Percentiles rank a stretch among this genome's conserved stretches.
These are phyloP conservation scores for Mallotus villosus DNA, from an alignment of 2,797 vertebrate species.

Conservation along the genomic window DNA sequence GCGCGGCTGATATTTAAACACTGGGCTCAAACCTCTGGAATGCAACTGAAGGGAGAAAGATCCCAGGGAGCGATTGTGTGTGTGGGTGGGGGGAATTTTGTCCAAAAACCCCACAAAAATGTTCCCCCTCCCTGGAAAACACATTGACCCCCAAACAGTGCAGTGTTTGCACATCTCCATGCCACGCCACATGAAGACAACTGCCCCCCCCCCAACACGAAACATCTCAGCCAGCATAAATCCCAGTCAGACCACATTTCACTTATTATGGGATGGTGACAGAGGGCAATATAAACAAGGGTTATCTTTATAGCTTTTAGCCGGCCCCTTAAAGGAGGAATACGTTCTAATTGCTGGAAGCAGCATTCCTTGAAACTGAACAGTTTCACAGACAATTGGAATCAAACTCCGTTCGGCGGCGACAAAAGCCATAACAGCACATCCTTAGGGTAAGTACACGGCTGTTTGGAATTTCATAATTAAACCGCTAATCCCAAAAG, in stretches of 20 bases:
- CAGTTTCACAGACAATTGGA: constrained; percentile 16
- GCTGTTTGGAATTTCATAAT: background rate
- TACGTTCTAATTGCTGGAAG: constrained; percentile 8
- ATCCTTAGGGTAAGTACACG: background rate
- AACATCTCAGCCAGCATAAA: constrained; percentile 43
- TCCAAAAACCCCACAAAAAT: constrained; percentile 19
- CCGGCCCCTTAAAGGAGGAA: constrained; percentile 14
- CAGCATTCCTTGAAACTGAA: background rate
- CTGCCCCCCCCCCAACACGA: constrained; percentile 39
- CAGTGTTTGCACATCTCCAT: constrained; percentile 39
- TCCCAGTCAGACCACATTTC: constrained; percentile 37
- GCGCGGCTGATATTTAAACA: background rate
- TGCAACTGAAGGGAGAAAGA: constrained; percentile 50
- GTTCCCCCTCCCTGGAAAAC: constrained; percentile 25
- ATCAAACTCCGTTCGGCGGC: constrained; percentile 7
- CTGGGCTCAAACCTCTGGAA: constrained; percentile 61
- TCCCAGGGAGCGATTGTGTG: constrained; percentile 43
- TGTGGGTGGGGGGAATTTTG: too few relatives aligned
- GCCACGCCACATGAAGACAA: constrained; percentile 20
- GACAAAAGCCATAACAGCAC: background rate
- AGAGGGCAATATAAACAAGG: constrained; percentile 11
- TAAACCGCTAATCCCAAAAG: background rate
- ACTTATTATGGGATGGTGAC: background rate
- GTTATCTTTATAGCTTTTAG: constrained; percentile 25
- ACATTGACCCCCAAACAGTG: constrained; percentile 20